Evolutionary conservation across 2,797 vertebrate species (phyloP).

Genomic region (Nyctalus aviator): DNA sequence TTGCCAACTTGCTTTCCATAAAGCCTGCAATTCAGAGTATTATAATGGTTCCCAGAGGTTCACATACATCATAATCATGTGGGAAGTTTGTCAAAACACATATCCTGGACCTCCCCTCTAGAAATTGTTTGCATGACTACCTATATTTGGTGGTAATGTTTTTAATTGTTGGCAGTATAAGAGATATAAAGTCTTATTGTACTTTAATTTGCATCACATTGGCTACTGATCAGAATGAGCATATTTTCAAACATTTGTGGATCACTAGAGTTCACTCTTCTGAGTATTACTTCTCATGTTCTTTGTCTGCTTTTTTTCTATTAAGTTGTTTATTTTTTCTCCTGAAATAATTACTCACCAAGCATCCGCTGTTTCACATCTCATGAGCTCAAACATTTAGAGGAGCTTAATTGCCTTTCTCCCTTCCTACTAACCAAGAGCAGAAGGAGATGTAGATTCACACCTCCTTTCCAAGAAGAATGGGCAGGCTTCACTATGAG

Average conservation of each 20-base stretch:
- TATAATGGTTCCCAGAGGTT: background rate
- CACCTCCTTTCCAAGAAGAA: background rate
- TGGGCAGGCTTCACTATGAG: background rate
- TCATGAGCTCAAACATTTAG: background rate
- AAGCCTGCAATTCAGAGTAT: background rate
- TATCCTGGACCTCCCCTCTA: background rate
- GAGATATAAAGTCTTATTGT: background rate
- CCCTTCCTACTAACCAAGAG: background rate
- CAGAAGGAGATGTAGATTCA: background rate
- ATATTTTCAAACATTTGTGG: background rate
- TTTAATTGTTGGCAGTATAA: background rate
- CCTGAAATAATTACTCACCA: background rate
- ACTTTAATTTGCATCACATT: background rate
- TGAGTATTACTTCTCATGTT: background rate
- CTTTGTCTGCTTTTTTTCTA: background rate
- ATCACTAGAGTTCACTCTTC: background rate
- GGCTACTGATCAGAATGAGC: background rate
- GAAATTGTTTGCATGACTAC: background rate
- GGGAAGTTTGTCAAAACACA: background rate
- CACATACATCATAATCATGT: background rate
- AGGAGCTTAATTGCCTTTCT: background rate
- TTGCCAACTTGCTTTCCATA: constrained; percentile 43
- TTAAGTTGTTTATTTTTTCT: background rate
- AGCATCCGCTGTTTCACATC: background rate
- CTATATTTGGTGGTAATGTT: background rate